Evolutionary conservation across 2,113 vertebrate genomes (phyloP).

Genomic region (Chionis minor): DNA sequence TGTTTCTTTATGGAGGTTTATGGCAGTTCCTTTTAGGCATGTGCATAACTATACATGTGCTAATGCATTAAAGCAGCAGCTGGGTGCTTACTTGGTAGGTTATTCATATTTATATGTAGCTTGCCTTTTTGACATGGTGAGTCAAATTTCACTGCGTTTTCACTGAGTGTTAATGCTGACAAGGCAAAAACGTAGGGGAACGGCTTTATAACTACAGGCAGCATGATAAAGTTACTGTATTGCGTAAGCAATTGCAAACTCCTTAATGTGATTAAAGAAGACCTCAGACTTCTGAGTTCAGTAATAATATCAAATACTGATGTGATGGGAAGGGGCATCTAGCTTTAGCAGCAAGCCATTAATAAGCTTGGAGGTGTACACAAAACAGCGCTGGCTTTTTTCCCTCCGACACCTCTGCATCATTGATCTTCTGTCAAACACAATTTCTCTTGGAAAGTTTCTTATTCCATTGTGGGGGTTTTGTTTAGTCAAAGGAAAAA

Average conservation of each 20-base stretch:
- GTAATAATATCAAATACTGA: constrained; percentile 25
- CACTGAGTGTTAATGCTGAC: not conserved
- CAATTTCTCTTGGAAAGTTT: constrained; percentile 57
- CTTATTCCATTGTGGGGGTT: constrained; percentile 48
- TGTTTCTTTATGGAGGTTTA: constrained; percentile 41
- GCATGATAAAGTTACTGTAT: not conserved
- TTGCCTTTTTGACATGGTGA: not conserved
- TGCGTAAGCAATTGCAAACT: not conserved
- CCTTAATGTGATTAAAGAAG: constrained; percentile 31
- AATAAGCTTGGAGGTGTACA: constrained; percentile 46
- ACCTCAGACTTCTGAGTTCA: constrained; percentile 15
- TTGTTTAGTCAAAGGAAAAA: constrained; percentile 58
- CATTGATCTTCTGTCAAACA: constrained; percentile 64
- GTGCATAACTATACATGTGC: constrained; percentile 40
- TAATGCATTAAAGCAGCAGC: constrained; percentile 35
- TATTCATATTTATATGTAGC: constrained; percentile 29
- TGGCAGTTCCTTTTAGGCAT: constrained; percentile 26
- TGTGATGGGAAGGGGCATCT: constrained; percentile 21
- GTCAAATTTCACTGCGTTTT: not conserved
- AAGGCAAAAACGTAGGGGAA: not conserved
- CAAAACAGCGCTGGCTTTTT: constrained; percentile 37
- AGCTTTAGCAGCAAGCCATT: constrained; percentile 35
- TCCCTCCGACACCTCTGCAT: constrained; percentile 15
- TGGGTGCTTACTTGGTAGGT: constrained; percentile 23
- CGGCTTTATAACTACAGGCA: not conserved